A percentile compares a stretch with the other conserved stretches of the same genome.
Conservation (phyloP, 2,888 invertebrate genomes). For the Parasteatoda lunata region DNA sequence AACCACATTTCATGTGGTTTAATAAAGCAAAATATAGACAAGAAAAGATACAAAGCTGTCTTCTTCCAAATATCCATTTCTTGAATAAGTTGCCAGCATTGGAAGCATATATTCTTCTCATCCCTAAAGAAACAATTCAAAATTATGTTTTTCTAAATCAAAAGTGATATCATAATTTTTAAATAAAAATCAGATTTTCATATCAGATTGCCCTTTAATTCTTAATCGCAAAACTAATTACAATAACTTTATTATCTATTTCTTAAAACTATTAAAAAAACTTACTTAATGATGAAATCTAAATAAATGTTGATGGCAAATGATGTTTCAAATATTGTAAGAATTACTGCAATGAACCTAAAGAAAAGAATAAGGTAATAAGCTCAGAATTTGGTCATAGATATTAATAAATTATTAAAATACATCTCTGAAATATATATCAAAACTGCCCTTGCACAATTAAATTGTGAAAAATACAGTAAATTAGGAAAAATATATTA, state of each 20-base stretch:
- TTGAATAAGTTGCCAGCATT: conserved; percentile 75
- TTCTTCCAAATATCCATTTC: conserved; percentile 76
- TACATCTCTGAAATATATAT: no score
- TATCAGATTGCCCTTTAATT: background rate
- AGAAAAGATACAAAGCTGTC: conserved; percentile 75
- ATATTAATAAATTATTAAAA: no score
- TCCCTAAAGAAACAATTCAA: conserved; percentile 72
- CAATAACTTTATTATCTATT: background rate
- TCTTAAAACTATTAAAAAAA: conserved; percentile 29
- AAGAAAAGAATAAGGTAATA: conserved; percentile 72
- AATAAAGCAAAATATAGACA: conserved; percentile 75
- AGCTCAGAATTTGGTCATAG: no score
- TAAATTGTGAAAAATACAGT: no score
- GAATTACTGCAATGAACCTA: conserved; percentile 78
- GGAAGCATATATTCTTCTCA: conserved; percentile 75
- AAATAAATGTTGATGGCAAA: conserved; percentile 81
- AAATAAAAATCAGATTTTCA: no score
- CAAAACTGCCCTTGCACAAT: no score
- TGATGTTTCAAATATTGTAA: conserved; percentile 80
- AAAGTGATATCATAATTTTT: no score
- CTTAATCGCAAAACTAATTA: background rate
- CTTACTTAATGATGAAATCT: conserved; percentile 78
- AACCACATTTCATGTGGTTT: conserved; percentile 76
- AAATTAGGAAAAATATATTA: no score
- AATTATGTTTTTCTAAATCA: no score